phyloP scores from a whole-genome alignment of 2,888 invertebrate genomes.

The Limnephilus marmoratus region DNA sequence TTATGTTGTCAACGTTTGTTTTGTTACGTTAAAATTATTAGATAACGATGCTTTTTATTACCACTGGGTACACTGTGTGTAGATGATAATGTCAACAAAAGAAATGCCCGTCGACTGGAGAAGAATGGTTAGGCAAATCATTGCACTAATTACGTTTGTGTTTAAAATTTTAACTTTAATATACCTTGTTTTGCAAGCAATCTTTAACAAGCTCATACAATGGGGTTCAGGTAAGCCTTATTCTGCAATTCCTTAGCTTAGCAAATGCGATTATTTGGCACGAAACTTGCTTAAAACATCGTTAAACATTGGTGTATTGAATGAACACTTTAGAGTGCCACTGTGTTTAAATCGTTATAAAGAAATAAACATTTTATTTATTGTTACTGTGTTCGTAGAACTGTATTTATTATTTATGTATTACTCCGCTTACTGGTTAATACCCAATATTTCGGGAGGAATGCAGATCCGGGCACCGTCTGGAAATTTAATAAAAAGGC shows the following conservation, averaged over 20 bases:
- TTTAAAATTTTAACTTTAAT: constrained; percentile 2
- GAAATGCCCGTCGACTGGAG: neutral
- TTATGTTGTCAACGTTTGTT: neutral
- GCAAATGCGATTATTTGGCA: neutral
- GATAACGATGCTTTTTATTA: neutral
- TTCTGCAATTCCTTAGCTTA: neutral
- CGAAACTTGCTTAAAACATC: neutral
- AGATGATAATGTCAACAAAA: neutral
- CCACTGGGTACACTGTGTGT: neutral
- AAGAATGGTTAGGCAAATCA: neutral
- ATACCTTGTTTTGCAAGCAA: neutral
- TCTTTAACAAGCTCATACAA: neutral
- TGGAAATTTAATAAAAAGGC: too few species aligned
- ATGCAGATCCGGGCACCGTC: too few species aligned
- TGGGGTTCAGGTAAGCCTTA: neutral
- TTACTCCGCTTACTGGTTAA: too few species aligned
- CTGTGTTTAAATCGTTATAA: neutral
- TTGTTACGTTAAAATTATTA: neutral
- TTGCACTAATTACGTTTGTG: neutral
- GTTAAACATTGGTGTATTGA: neutral
- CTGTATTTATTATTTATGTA: too few species aligned
- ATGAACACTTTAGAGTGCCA: neutral
- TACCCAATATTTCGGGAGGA: too few species aligned
- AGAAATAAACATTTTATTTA: neutral
- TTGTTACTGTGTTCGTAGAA: too few species aligned